phyloP scores from a whole-genome alignment of 2,888 invertebrate genomes.

The Heterodera filipjevi region DNA sequence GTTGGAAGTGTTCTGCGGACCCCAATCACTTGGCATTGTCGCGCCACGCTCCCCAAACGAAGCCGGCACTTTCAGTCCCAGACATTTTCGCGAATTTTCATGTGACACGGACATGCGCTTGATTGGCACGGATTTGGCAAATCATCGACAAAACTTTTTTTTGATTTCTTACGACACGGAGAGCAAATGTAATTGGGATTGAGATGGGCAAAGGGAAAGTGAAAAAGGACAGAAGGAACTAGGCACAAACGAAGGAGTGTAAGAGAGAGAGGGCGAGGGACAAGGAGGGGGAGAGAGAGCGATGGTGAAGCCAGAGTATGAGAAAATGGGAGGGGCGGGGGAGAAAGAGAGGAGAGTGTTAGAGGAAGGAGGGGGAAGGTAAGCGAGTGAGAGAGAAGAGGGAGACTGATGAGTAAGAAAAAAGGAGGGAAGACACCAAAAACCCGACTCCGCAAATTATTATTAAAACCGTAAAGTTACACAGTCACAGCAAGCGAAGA shows the following conservation, averaged over 20 bases:
- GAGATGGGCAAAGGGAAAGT: neutral
- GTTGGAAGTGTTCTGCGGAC: conserved; percentile 28
- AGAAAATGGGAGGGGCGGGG: neutral
- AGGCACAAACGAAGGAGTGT: too few relatives aligned
- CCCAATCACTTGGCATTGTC: conserved; percentile 19
- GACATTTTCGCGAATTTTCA: conserved; percentile 28
- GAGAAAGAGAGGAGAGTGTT: neutral
- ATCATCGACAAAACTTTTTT: conserved; percentile 9
- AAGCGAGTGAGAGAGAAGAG: too few relatives aligned
- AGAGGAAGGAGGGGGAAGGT: neutral
- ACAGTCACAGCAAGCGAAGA: too few relatives aligned
- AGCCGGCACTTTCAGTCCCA: neutral
- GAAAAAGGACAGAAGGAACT: neutral
- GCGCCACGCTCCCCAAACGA: neutral
- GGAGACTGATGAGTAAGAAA: too few relatives aligned
- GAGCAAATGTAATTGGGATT: conserved; percentile 23
- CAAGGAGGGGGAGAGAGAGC: neutral
- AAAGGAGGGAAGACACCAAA: too few relatives aligned
- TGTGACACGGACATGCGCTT: conserved; percentile 29
- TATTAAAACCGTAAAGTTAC: too few relatives aligned
- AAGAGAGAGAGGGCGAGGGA: neutral
- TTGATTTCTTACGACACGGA: conserved; percentile 38
- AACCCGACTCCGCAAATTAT: too few relatives aligned
- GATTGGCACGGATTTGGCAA: conserved; percentile 4
- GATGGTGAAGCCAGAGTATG: neutral